Evolutionary conservation across 2,888 invertebrate genomes (phyloP).

Genomic region (Boloria euphrosyne): DNA sequence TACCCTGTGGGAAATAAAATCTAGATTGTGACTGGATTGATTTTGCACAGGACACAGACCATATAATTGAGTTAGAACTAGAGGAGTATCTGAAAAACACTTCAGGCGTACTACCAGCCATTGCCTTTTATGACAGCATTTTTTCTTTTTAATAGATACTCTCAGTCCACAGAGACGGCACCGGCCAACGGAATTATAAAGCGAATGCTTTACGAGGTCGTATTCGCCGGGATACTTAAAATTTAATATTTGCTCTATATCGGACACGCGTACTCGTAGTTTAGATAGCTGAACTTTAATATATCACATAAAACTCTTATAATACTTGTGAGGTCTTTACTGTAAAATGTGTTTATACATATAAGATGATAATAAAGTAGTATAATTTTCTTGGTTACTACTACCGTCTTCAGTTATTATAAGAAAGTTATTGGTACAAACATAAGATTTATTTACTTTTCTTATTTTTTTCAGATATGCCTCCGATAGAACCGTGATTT

Average conservation of each 20-base stretch:
- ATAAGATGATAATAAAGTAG: too few relatives aligned
- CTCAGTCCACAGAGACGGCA: constrained; percentile 6
- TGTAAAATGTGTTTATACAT: not conserved
- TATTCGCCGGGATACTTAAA: constrained; percentile 32
- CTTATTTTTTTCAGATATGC: constrained; percentile 62
- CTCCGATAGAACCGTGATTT: constrained; percentile 59
- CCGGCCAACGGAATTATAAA: constrained; percentile 28
- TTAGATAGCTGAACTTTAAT: constrained; percentile 33
- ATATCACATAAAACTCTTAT: constrained; percentile 21
- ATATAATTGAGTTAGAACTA: not conserved
- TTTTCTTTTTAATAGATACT: constrained; percentile 18
- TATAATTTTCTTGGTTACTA: not conserved
- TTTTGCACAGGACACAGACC: not conserved
- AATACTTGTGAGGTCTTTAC: constrained; percentile 20
- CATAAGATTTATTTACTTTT: not conserved
- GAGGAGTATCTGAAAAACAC: constrained; percentile 4
- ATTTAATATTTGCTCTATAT: constrained; percentile 33
- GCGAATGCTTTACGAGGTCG: constrained; percentile 33
- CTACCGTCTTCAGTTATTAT: too few relatives aligned
- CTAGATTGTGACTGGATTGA: too few relatives aligned
- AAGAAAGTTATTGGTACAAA: too few relatives aligned
- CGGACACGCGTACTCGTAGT: constrained; percentile 35
- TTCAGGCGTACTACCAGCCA: constrained; percentile 3
- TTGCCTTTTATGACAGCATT: constrained; percentile 19
- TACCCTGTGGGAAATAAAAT: too few relatives aligned